A percentile compares a stretch with the other conserved stretches of the same genome.
These are phyloP conservation scores for Sisyra terminalis DNA, from an alignment of 2,888 invertebrate genomes.

Conservation along the genomic window DNA sequence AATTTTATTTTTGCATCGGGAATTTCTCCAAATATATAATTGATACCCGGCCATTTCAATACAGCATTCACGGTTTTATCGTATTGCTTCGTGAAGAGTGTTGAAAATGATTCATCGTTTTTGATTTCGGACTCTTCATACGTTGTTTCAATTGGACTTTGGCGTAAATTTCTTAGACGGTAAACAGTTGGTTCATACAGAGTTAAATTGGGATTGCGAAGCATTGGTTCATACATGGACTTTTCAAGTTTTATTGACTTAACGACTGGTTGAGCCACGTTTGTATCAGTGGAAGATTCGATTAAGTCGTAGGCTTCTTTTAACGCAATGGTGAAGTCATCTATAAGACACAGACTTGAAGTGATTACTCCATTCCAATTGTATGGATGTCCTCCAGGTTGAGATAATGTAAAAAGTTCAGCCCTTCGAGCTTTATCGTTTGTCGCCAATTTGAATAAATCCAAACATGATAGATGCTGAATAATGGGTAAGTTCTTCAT, in stretches of 20 bases:
- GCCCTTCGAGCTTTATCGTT: constrained; percentile 41
- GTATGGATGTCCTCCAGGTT: constrained; percentile 75
- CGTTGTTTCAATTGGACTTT: no score
- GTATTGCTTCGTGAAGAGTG: no score
- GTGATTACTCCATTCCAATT: constrained; percentile 65
- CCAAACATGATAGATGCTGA: constrained; percentile 60
- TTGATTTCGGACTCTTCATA: no score
- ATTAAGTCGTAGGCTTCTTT: constrained; percentile 28
- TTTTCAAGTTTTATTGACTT: constrained; percentile 7
- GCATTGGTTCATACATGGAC: constrained; percentile 3
- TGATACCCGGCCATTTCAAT: constrained; percentile 50
- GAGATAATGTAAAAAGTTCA: constrained; percentile 53
- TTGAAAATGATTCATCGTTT: no score
- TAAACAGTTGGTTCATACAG: constrained; percentile 5
- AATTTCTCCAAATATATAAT: constrained; percentile 57
- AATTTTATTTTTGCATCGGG: constrained; percentile 53
- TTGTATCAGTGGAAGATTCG: constrained; percentile 17
- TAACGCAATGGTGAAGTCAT: constrained; percentile 46
- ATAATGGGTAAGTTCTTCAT: constrained; percentile 45
- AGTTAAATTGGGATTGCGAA: constrained; percentile 4
- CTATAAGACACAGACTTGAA: constrained; percentile 43
- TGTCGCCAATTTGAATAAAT: constrained; percentile 49
- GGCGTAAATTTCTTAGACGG: background rate
- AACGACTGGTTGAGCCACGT: constrained; percentile 9
- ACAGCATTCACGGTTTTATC: constrained; percentile 28